phyloP scores from a whole-genome alignment of 2,113 vertebrate species.

The Aspiorhynchus laticeps region DNA sequence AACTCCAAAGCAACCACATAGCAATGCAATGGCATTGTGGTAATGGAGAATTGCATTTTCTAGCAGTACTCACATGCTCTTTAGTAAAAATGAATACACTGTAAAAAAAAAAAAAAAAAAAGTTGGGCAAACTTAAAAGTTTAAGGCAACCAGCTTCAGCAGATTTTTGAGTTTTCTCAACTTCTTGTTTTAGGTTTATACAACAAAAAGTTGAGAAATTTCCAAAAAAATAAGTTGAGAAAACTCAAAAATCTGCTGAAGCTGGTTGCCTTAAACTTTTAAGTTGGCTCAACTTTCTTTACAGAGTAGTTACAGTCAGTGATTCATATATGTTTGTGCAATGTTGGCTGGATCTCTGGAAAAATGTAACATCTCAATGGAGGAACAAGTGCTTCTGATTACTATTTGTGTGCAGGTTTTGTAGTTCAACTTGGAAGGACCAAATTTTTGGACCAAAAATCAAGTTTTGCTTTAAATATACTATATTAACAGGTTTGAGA shows the following conservation, averaged over 20 bases:
- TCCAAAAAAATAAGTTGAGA: too few species aligned
- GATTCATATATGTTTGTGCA: neutral
- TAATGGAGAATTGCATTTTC: neutral
- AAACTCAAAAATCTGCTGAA: too few species aligned
- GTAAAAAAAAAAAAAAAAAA: too few species aligned
- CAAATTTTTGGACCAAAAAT: neutral
- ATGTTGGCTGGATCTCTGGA: neutral
- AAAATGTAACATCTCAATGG: neutral
- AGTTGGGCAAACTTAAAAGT: too few species aligned
- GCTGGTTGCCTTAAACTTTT: too few species aligned
- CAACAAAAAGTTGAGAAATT: too few species aligned
- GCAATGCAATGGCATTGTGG: neutral
- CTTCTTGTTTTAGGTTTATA: too few species aligned
- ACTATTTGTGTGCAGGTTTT: neutral
- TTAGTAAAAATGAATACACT: neutral
- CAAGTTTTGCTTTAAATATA: neutral
- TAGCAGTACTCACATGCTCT: neutral
- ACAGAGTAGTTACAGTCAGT: neutral
- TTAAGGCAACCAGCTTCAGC: too few species aligned
- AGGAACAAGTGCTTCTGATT: constrained; percentile 10
- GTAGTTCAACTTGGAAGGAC: neutral
- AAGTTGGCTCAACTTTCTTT: too few species aligned
- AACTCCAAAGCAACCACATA: neutral
- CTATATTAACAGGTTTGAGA: neutral
- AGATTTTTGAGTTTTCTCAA: too few species aligned